Conservation (phyloP, 30 jellyfish, hydroid and myxozoan species). For the Morbakka virulenta region DNA sequence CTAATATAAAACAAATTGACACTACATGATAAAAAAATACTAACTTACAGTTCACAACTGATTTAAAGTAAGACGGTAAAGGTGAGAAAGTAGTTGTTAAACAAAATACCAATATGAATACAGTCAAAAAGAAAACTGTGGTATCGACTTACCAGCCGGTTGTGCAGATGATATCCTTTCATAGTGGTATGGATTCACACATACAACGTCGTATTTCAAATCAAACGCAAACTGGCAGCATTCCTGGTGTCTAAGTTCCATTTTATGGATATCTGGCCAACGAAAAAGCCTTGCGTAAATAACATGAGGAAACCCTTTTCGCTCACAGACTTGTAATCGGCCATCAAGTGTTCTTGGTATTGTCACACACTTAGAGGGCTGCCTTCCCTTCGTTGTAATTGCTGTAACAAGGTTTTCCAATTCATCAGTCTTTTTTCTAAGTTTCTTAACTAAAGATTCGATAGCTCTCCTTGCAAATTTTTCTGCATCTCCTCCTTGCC, state of each 20-base stretch:
- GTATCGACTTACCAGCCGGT: slow-evolving; percentile 82
- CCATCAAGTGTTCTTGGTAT: slow-evolving; percentile 99
- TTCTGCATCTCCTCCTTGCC: slow-evolving; percentile 99
- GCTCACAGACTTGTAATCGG: slow-evolving; percentile 96
- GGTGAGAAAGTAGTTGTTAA: too few relatives aligned
- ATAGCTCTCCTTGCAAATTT: slow-evolving; percentile 98
- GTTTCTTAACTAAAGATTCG: slow-evolving; percentile 89
- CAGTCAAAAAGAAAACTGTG: too few relatives aligned
- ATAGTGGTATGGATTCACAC: slow-evolving; percentile 98
- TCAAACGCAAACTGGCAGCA: slow-evolving; percentile 98
- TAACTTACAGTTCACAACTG: too few relatives aligned
- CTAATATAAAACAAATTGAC: too few relatives aligned
- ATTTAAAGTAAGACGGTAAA: too few relatives aligned
- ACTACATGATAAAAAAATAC: too few relatives aligned
- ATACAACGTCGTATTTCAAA: slow-evolving; percentile 93
- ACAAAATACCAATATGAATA: too few relatives aligned
- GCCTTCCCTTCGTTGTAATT: slow-evolving; percentile 94
- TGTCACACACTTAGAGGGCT: slow-evolving; percentile 98
- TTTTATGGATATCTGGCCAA: slow-evolving; percentile 99
- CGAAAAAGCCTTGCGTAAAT: slow-evolving; percentile 93
- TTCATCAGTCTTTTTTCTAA: slow-evolving; percentile 93
- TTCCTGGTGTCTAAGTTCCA: slow-evolving; percentile 94
- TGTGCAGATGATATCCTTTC: slow-evolving; percentile 95
- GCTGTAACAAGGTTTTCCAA: slow-evolving; percentile 90
- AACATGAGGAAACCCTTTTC: slow-evolving; percentile 99